Base-by-base conservation (phyloP, 2,797 vertebrate genomes). In the Varecia variegata region DNA sequence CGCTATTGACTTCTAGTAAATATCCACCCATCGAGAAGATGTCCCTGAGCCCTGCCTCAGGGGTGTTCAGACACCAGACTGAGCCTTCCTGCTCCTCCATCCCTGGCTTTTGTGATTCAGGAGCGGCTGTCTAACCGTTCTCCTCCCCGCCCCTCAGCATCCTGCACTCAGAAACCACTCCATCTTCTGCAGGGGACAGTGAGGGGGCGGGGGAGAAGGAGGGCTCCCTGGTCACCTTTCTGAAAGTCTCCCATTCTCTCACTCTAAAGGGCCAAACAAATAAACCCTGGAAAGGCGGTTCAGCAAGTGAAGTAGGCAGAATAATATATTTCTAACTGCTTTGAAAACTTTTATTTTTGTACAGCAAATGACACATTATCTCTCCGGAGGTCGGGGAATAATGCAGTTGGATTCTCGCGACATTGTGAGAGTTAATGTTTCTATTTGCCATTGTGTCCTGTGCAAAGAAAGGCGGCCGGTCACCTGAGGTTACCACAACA, bases 311-410 rank as follows among this genome's bases (percentile, higher is more conserved):
- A 98, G 95, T 88, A 82, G 76, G 86, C 65, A 43, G 94, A 98
- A 98, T 97, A 56, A 11, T 97, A 82, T 91, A 62, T 97, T 47
- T 25, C 93, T 97, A 97, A 96, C 50, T 40, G 88, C 92, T 97
- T 97, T 97, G 95, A 97, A 98, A 98, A 98, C 97, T 97, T 98
- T 97, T 96, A 96, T 98, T 97, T 97, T 94, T 96, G 93, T 97
- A 95, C 82, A 94, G 90, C 95, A 95, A 90, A 95, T 93, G 94
- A 96, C 94, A 94, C 94, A 96, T 96, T 97, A 92, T 97, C 97
- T 98, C 95, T 97, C 97, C 30, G 40, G 97, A 98, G 98, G 98
- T 98, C 98, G 97, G 93, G 95, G 97, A 97, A 98, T 98, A 98
- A 98, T 98, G 98, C 90, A 97, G 98, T 97, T 97, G 52, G 91